Conservation (phyloP, 2,888 invertebrate genomes). For the Bellardia pandia region DNA sequence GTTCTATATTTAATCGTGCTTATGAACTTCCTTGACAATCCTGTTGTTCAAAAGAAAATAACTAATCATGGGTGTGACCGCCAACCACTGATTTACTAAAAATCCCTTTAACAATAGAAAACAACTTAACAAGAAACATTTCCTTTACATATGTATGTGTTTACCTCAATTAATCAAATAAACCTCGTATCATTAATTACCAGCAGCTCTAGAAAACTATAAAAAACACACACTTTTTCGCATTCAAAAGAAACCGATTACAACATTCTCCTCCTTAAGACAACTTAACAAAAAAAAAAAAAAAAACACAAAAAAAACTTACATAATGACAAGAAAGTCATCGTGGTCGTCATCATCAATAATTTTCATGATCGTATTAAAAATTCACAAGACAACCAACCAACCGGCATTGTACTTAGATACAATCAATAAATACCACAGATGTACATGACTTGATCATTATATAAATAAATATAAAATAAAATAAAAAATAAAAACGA, state of each 20-base stretch:
- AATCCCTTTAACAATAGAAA: too few species aligned
- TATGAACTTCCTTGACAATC: too few species aligned
- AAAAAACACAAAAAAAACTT: conserved; percentile 31
- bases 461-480: conserved; percentile 45
- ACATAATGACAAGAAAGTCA: conserved; percentile 45
- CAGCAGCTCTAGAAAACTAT: neutral
- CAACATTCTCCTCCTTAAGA: conserved; percentile 30
- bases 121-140: too few species aligned
- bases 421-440: conserved; percentile 48
- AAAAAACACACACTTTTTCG: neutral
- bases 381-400: conserved; percentile 13
- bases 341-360: conserved; percentile 35
- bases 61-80: too few species aligned
- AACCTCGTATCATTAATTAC: neutral
- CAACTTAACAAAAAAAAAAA: neutral
- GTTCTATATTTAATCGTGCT: too few species aligned
- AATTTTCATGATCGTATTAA: conserved; percentile 45
- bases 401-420: neutral
- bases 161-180: neutral
- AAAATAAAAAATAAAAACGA: conserved; percentile 16
- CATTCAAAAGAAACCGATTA: conserved; percentile 24
- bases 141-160: too few species aligned
- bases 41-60: too few species aligned
- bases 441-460: conserved; percentile 51
- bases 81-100: too few species aligned